Evolutionary conservation across 2,113 vertebrate genomes (phyloP).

Genomic region (Scatophagus argus): DNA sequence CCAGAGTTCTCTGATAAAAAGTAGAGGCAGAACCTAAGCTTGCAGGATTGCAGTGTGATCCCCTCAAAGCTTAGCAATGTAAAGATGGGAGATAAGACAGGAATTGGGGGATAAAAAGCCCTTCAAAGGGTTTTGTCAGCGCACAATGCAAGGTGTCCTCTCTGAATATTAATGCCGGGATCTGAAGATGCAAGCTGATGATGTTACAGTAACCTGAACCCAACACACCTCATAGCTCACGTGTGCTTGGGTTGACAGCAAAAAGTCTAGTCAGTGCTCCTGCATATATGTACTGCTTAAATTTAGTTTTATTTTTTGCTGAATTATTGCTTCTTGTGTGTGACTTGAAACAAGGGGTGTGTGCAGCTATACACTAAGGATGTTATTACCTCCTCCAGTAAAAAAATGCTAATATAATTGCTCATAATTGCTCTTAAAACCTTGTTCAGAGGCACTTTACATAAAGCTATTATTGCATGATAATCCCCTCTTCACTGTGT

Average conservation of each 20-base stretch:
- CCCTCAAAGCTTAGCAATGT: conserved; percentile 66
- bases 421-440: conserved; percentile 92
- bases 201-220: conserved; percentile 40
- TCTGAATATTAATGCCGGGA: conserved; percentile 72
- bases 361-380: conserved; percentile 86
- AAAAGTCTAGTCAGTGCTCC: neutral
- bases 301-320: conserved; percentile 28
- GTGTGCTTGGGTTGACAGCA: neutral
- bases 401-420: conserved; percentile 88
- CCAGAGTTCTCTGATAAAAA: conserved; percentile 58
- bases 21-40: conserved; percentile 57
- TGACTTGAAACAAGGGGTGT: conserved; percentile 81
- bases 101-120: conserved; percentile 68
- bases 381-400: conserved; percentile 83
- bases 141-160: conserved; percentile 28
- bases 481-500: conserved; percentile 86
- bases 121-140: conserved; percentile 72
- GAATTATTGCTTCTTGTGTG: conserved; percentile 68
- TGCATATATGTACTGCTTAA: neutral
- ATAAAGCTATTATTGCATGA: conserved; percentile 85
- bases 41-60: conserved; percentile 70
- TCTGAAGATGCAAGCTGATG: conserved; percentile 55
- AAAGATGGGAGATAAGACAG: conserved; percentile 72
- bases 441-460: conserved; percentile 86
- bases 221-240: conserved; percentile 12